Evolutionary conservation across 2,888 invertebrate genomes (phyloP).

Genomic region (Stenodema calcarata): DNA sequence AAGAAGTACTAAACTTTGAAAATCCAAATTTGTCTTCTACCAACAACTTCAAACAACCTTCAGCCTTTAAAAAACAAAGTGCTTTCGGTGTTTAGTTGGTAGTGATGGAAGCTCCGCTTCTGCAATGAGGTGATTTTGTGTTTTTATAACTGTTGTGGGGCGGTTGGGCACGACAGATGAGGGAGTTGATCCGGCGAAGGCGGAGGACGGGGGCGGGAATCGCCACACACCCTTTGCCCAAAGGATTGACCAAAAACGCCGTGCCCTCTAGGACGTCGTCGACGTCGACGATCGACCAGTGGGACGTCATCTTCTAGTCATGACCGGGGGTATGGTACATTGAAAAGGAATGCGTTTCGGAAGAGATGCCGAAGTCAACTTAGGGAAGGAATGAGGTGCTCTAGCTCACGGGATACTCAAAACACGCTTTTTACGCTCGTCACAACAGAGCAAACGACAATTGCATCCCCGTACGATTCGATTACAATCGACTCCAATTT

Average conservation of each 20-base stretch:
- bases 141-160: constrained; percentile 46
- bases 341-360: neutral
- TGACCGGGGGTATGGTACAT: neutral
- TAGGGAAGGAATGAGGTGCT: constrained; percentile 32
- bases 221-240: constrained; percentile 33
- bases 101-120: neutral
- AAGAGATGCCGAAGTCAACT: neutral
- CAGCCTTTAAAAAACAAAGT: neutral
- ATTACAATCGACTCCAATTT: neutral
- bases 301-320: constrained; percentile 54
- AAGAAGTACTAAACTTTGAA: no score
- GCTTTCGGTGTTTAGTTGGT: neutral
- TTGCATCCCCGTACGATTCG: neutral
- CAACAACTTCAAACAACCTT: no score
- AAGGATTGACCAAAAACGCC: neutral
- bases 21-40: no score
- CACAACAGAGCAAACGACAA: neutral
- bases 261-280: constrained; percentile 15
- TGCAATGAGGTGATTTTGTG: neutral
- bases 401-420: neutral
- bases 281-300: constrained; percentile 44
- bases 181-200: constrained; percentile 36
- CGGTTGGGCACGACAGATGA: constrained; percentile 49
- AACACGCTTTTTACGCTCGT: neutral
- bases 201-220: constrained; percentile 1